These are phyloP conservation scores for Acromyrmex echinatior DNA, from an alignment of 1,140 invertebrate species.

Conservation along the genomic window DNA sequence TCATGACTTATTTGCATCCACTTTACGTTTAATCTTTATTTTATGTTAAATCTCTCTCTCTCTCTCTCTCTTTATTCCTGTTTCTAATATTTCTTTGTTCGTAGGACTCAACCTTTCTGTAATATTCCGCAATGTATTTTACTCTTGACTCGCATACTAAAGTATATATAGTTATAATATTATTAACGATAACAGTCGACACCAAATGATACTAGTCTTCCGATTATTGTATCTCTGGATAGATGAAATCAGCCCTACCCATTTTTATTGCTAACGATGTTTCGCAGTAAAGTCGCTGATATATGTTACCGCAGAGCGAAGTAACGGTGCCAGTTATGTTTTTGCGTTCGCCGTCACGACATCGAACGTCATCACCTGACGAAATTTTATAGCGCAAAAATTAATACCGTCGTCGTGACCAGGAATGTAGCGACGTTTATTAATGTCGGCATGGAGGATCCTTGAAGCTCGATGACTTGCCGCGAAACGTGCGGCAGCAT, in stretches of 20 bases:
- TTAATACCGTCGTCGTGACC: background rate
- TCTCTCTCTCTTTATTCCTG: no score
- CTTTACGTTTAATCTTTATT: no score
- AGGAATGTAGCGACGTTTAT: slow-evolving; percentile 41
- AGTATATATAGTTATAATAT: no score
- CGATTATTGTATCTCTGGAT: slow-evolving; percentile 23
- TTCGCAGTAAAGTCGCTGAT: background rate
- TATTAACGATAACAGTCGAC: no score
- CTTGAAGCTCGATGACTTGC: slow-evolving; percentile 19
- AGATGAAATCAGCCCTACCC: background rate
- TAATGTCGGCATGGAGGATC: slow-evolving; percentile 4
- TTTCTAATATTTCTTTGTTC: no score
- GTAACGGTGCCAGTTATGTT: background rate
- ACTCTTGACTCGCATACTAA: no score
- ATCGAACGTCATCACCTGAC: background rate
- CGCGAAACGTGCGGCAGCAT: slow-evolving; percentile 27
- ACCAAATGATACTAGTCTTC: background rate
- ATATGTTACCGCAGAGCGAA: background rate
- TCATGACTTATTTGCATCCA: no score
- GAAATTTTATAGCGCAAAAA: background rate
- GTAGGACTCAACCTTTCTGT: no score
- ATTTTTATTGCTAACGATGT: background rate
- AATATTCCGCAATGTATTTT: background rate
- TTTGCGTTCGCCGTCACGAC: background rate
- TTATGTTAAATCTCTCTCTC: no score